These are phyloP conservation scores for Drosophila tropicalis DNA, from an alignment of 1,140 invertebrate species.

Conservation along the genomic window DNA sequence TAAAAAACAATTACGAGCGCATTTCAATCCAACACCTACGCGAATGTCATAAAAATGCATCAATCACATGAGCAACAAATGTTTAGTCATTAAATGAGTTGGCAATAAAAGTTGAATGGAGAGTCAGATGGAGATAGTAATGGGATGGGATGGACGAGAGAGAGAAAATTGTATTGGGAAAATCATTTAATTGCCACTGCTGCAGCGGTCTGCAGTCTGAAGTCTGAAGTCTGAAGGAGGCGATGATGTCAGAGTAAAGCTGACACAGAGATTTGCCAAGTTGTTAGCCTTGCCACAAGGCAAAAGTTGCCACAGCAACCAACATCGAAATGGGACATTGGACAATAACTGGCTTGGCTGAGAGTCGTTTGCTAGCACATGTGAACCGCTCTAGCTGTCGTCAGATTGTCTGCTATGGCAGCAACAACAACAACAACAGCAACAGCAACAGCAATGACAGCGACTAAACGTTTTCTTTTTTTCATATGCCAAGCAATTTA, in stretches of 20 bases:
- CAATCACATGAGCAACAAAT: slow-evolving; percentile 56
- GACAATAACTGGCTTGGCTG: slow-evolving; percentile 42
- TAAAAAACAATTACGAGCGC: slow-evolving; percentile 60
- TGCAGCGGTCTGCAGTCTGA: too few species aligned
- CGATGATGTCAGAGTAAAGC: slow-evolving; percentile 43
- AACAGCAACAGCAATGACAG: neutral
- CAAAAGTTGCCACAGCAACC: slow-evolving; percentile 22
- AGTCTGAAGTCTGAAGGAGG: slow-evolving; percentile 12
- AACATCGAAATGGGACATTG: slow-evolving; percentile 45
- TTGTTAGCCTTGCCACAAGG: slow-evolving; percentile 53
- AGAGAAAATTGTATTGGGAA: slow-evolving; percentile 45
- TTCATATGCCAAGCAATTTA: neutral
- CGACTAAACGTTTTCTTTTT: neutral
- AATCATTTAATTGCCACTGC: slow-evolving; percentile 67
- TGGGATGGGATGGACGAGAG: neutral
- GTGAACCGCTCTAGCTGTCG: slow-evolving; percentile 23
- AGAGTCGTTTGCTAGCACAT: slow-evolving; percentile 23
- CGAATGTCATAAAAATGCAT: slow-evolving; percentile 63
- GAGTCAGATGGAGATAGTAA: neutral
- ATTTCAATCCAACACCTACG: slow-evolving; percentile 50
- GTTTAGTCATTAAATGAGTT: slow-evolving; percentile 64
- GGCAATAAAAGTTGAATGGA: slow-evolving; percentile 36
- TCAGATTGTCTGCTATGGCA: slow-evolving; percentile 48
- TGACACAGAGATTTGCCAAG: slow-evolving; percentile 33
- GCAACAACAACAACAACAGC: neutral